Conservation (phyloP, 2,113 vertebrate genomes). For the Cisticola juncidis region DNA sequence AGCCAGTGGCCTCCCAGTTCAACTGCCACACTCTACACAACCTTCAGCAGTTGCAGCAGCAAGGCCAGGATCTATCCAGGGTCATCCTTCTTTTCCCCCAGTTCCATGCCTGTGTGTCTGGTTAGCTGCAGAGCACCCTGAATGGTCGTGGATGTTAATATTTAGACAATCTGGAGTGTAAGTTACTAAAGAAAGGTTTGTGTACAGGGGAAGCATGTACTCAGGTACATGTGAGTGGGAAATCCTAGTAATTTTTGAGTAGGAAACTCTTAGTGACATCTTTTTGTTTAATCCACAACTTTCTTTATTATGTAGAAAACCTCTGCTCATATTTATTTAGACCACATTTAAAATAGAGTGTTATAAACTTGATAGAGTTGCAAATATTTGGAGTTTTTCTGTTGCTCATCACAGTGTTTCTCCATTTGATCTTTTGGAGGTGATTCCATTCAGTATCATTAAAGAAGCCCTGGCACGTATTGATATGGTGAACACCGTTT, state of each 20-base stretch:
- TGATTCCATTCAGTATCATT: not conserved
- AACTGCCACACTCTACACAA: not conserved
- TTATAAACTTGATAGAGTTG: not conserved
- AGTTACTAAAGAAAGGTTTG: not conserved
- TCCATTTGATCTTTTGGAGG: not conserved
- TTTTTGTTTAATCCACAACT: not conserved
- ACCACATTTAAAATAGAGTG: not conserved
- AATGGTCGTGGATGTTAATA: not conserved
- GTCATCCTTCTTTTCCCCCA: fast-evolving
- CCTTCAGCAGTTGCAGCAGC: not conserved
- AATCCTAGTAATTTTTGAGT: not conserved
- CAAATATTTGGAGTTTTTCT: not conserved
- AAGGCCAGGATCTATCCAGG: not conserved
- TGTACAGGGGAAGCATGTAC: not conserved
- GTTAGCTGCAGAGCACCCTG: not conserved
- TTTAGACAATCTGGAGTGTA: not conserved
- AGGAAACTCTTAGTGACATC: not conserved
- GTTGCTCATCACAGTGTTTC: not conserved
- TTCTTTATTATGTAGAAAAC: not conserved
- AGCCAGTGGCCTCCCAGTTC: not conserved
- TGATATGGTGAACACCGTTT: not conserved
- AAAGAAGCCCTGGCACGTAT: fast-evolving
- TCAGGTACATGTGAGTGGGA: not conserved
- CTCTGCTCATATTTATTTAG: not conserved
- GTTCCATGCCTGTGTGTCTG: not conserved